Base-by-base conservation (phyloP, 1,140 invertebrate genomes). In the Aphaenogaster rudis region DNA sequence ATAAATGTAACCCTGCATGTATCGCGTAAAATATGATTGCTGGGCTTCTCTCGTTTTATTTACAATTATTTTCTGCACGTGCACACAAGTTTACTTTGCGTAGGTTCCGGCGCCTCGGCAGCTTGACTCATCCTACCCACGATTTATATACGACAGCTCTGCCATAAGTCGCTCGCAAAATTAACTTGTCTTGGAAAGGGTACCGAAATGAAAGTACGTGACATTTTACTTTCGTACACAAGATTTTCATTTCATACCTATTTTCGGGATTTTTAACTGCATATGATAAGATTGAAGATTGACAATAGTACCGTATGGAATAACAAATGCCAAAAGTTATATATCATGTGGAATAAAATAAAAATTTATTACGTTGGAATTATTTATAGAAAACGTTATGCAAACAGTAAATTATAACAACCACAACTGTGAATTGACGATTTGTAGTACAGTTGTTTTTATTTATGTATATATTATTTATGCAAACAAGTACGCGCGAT, bases 101-200 rank as follows among this genome's bases (percentile, higher is more conserved):
- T 79, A 79, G 61, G 28, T 67, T 48, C 13, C 6, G 42, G 11
- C 17, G 17, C 11, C 67, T 48, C 66, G 66, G 33, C 5, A 59
- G 52, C 36, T 61, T 61, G 28, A 66, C 6, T 52, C 45, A 28
- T 39, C 33, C 3, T n/a, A 39, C 17, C 3, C 33, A 39, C 17
- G 45, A 28, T 45, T 36, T 36, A 36, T 48, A 52, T 66, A 15
- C 7, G 33, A 79, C 61, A 79, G 21, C 33, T 50, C 7, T 6
- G 17, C 8, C n/a, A 61, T 78, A 79, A 79, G 45, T 67, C 28
- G 45, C 17, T 61, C 57, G 45, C 8, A 67, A 78, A 79, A 79
- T 79, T 79, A 67, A 79, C 63, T 79, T 79, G 36, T 17, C 17
- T 67, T 66, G 39, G 15, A 36, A 66, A 48, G 17, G 45, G 15